Conservation (phyloP, 1,140 invertebrate genomes). For the Pseudomyrmex dendroicus region DNA sequence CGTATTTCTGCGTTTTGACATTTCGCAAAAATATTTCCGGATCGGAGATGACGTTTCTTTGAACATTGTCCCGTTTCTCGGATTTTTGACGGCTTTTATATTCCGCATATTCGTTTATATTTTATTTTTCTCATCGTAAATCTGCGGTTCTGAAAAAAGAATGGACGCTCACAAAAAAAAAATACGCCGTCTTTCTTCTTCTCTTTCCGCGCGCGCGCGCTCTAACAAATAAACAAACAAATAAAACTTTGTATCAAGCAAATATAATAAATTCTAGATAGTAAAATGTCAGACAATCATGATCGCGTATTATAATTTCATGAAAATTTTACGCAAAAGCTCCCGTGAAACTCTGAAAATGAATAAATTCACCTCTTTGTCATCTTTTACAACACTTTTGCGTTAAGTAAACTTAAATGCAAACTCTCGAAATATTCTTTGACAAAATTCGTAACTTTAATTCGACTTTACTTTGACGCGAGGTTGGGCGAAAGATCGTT, state of each 20-base stretch:
- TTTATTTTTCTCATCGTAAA: neutral
- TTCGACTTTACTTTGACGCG: neutral
- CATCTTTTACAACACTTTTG: neutral
- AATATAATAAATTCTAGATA: too few relatives aligned
- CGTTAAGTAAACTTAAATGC: neutral
- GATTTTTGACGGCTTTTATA: neutral
- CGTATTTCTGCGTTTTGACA: neutral
- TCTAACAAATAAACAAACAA: too few relatives aligned
- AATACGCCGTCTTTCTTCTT: too few relatives aligned
- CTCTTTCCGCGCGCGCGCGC: too few relatives aligned
- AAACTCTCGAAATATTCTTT: neutral
- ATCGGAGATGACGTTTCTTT: neutral
- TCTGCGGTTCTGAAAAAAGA: neutral
- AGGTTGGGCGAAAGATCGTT: neutral
- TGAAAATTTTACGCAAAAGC: constrained; percentile 2
- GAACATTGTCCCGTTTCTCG: neutral
- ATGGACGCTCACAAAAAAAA: neutral
- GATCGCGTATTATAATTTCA: neutral
- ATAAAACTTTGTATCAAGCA: too few relatives aligned
- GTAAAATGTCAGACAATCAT: too few relatives aligned
- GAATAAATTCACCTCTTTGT: neutral
- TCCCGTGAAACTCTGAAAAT: too few relatives aligned
- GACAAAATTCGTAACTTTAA: neutral
- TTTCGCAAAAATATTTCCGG: neutral
- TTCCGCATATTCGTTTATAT: constrained; percentile 1